A percentile compares a stretch with the other conserved stretches of the same genome.
phyloP scores from a whole-genome alignment of 1,140 invertebrate genomes.

The Pachypsylla venusta region DNA sequence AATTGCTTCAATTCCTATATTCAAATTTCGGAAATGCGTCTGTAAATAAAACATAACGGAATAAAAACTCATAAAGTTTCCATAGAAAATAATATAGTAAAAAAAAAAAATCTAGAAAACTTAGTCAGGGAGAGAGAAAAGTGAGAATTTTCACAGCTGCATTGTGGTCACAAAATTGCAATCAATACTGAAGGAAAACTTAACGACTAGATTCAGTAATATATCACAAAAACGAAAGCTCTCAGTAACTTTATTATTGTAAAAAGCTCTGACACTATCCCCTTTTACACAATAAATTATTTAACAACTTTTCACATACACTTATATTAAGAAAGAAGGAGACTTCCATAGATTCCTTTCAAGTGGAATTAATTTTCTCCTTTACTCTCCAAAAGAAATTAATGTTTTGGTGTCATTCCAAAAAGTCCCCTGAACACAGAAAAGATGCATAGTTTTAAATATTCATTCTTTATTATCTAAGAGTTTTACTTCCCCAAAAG shows the following conservation, averaged over 20 bases:
- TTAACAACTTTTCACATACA: conserved; percentile 8
- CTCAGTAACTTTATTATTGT: conserved; percentile 9
- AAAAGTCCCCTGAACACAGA: neutral
- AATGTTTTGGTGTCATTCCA: conserved; percentile 8
- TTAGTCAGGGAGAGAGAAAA: no score
- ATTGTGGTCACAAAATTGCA: conserved; percentile 6
- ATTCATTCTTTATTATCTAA: conserved; percentile 3
- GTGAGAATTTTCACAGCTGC: conserved; percentile 7
- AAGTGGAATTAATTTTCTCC: conserved; percentile 6
- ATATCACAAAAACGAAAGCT: conserved; percentile 6
- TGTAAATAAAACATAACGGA: no score
- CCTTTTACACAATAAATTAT: conserved; percentile 8
- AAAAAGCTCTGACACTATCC: conserved; percentile 9
- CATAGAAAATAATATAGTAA: no score
- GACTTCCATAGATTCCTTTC: no score
- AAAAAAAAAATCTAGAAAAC: no score
- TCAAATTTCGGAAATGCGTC: no score
- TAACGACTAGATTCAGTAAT: conserved; percentile 4
- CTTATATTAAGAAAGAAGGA: no score
- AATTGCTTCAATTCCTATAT: no score
- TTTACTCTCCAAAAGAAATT: neutral
- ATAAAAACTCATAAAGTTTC: no score
- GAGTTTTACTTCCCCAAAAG: no score
- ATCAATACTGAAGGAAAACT: conserved; percentile 6
- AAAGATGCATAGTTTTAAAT: conserved; percentile 5